Percentiles rank a stretch among this genome's conserved stretches.
Conservation (phyloP, 2,113 vertebrate genomes). For the Ceratotherium simum region DNA sequence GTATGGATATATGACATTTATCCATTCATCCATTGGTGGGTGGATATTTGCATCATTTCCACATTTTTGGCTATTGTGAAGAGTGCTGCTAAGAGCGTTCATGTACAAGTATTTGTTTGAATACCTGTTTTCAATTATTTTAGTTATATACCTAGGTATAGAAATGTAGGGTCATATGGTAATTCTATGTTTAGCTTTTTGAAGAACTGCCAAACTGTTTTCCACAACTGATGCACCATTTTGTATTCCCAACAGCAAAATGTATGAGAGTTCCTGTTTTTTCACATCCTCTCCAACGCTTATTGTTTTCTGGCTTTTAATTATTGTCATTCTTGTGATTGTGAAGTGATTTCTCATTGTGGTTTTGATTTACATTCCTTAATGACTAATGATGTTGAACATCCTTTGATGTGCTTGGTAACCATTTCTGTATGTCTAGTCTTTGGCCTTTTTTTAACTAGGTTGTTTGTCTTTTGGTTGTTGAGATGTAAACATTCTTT, state of each 20-base stretch:
- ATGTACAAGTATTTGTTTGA: not conserved
- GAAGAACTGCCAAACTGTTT: not conserved
- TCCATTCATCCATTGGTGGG: not conserved
- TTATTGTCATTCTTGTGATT: not conserved
- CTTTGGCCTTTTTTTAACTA: not conserved
- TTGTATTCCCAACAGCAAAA: not conserved
- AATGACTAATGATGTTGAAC: not conserved
- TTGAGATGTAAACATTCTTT: not conserved
- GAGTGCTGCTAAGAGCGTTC: not conserved
- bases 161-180: not conserved
- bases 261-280: not conserved
- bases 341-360: not conserved
- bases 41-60: not conserved
- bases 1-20: not conserved
- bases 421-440: not conserved
- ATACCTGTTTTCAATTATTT: not conserved
- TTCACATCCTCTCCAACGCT: not conserved
- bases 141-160: not conserved
- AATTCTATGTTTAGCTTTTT: not conserved
- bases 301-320: not conserved
- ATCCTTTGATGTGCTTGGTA: not conserved
- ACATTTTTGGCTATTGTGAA: not conserved
- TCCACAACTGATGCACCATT: not conserved
- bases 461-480: not conserved
- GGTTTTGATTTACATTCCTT: not conserved